These are phyloP conservation scores for Rhorus exstirpatorius DNA, from an alignment of 2,888 invertebrate species.

Conservation along the genomic window DNA sequence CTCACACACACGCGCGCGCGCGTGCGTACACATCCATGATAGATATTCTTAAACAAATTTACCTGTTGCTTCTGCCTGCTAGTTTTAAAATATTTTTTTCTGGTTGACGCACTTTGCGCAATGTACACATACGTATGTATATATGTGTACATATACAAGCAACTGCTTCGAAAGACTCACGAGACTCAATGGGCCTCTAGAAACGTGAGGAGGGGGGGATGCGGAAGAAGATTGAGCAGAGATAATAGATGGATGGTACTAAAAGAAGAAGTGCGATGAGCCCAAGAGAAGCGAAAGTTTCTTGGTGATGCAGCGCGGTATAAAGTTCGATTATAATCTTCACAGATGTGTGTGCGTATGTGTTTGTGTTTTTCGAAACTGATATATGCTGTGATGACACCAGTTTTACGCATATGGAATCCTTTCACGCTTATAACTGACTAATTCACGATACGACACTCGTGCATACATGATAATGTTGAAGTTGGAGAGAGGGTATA, in stretches of 20 bases:
- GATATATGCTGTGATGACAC: constrained; percentile 35
- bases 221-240: constrained; percentile 46
- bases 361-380: too few relatives aligned
- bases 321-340: constrained; percentile 65
- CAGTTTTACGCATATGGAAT: constrained; percentile 38
- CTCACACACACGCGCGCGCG: not conserved
- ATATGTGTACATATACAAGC: not conserved
- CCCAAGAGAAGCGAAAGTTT: constrained; percentile 65
- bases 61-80: constrained; percentile 12
- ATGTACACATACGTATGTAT: not conserved
- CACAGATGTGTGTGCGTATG: not conserved
- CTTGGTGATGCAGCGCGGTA: constrained; percentile 30
- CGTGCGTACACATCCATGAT: constrained; percentile 3
- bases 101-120: constrained; percentile 60
- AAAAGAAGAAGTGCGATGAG: constrained; percentile 37
- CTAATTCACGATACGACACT: constrained; percentile 31
- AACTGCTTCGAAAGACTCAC: not conserved
- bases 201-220: constrained; percentile 26
- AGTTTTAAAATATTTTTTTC: constrained; percentile 42
- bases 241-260: not conserved
- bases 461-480: not conserved
- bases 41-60: constrained; percentile 51
- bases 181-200: not conserved
- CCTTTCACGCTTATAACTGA: constrained; percentile 57
- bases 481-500: not conserved